Evolutionary conservation across 2,797 vertebrate genomes (phyloP).

Genomic region (Onychomys arenicola): DNA sequence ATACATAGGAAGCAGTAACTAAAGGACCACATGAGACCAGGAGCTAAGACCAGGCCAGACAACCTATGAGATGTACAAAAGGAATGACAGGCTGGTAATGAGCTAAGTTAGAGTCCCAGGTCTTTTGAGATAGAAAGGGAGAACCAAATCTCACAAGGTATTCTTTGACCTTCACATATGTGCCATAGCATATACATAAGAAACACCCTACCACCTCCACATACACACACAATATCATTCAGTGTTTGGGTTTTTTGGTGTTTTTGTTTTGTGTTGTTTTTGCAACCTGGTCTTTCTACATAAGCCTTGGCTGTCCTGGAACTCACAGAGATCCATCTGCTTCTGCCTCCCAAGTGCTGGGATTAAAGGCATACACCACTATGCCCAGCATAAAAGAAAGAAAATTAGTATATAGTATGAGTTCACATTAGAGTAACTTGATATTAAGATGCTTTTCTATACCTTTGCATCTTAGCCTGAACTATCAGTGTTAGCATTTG

Average conservation of each 20-base stretch:
- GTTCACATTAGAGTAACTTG: background rate
- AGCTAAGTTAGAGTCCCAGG: background rate
- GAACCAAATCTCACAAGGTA: background rate
- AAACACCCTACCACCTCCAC: background rate
- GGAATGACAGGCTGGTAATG: background rate
- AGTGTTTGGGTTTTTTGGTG: background rate
- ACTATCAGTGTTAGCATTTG: background rate
- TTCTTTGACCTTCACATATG: background rate
- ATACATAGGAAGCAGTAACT: background rate
- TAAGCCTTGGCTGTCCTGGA: background rate
- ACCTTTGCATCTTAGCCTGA: background rate
- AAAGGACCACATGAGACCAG: background rate
- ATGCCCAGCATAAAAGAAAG: background rate
- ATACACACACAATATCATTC: background rate
- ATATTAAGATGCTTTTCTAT: background rate
- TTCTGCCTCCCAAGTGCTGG: background rate
- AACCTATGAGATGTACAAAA: background rate
- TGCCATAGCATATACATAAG: background rate
- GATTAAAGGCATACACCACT: background rate
- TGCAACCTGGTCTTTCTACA: background rate
- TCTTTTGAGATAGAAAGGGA: background rate
- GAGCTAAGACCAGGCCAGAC: background rate
- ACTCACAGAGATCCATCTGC: background rate
- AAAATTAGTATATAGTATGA: background rate
- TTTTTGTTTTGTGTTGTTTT: background rate